These are phyloP conservation scores for Pelobates cultripes DNA, from an alignment of 2,797 vertebrate species.

Conservation along the genomic window DNA sequence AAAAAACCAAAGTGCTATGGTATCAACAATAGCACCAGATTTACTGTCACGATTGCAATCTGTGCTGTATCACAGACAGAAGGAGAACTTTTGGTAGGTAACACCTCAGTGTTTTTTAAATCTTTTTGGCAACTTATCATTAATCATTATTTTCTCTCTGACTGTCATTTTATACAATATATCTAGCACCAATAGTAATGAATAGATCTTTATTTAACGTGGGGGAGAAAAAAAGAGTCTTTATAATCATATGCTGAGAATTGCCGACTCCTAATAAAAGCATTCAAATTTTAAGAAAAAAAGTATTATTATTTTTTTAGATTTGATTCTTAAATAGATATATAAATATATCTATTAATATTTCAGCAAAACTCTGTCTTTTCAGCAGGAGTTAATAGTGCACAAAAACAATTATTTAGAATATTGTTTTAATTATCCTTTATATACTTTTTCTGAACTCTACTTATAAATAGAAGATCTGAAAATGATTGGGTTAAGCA, in stretches of 20 bases:
- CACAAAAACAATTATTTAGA: no score
- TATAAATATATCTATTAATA: no score
- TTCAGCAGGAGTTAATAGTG: no score
- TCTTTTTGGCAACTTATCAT: slow-evolving; percentile 87
- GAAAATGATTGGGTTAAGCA: background rate
- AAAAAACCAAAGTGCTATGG: slow-evolving; percentile 87
- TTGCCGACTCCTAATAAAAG: no score
- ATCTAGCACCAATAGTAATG: slow-evolving; percentile 11
- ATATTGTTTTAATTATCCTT: no score
- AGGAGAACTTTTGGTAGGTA: slow-evolving; percentile 88
- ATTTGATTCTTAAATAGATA: no score
- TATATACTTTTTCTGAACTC: no score
- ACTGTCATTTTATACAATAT: slow-evolving; percentile 83
- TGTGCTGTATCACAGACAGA: slow-evolving; percentile 87
- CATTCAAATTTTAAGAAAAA: no score
- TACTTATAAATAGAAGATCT: no score
- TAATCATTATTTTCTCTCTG: slow-evolving; percentile 85
- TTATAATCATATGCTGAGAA: no score
- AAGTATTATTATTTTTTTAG: no score
- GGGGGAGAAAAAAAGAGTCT: background rate
- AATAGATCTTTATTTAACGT: slow-evolving; percentile 7
- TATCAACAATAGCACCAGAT: slow-evolving; percentile 89
- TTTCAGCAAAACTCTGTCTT: no score
- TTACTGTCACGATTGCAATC: slow-evolving; percentile 90
- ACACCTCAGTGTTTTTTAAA: slow-evolving; percentile 85